Evolutionary conservation across 2,113 vertebrate species (phyloP).

Genomic region (Melanocharis versteri): DNA sequence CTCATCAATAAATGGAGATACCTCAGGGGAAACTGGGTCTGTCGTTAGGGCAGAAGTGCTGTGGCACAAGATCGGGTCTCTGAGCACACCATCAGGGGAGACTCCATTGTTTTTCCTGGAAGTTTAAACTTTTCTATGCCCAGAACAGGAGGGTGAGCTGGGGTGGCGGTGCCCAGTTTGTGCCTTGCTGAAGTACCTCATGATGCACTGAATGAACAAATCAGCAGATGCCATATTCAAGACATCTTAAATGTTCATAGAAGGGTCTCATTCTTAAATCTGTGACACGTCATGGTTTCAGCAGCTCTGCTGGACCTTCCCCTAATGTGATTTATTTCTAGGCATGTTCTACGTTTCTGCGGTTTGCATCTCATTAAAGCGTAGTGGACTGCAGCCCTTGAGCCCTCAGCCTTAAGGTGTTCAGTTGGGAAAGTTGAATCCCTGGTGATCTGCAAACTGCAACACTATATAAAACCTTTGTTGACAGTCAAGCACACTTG

Average conservation of each 20-base stretch:
- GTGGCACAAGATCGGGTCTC: background rate
- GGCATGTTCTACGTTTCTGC: background rate
- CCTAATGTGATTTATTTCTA: background rate
- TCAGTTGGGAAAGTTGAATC: background rate
- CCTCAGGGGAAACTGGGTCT: background rate
- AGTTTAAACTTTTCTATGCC: background rate
- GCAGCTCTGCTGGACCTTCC: background rate
- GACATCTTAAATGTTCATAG: background rate
- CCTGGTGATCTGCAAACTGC: background rate
- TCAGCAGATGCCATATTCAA: background rate
- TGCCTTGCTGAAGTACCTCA: background rate
- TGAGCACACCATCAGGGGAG: background rate
- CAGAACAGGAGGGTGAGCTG: background rate
- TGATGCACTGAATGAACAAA: background rate
- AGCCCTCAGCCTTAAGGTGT: background rate
- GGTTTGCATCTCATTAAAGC: background rate
- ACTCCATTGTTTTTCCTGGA: background rate
- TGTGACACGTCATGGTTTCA: background rate
- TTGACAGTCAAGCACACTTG: slow-evolving; percentile 41
- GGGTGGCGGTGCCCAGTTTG: fast-evolving
- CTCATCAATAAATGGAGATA: background rate
- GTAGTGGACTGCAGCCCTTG: background rate
- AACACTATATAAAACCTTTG: slow-evolving; percentile 8
- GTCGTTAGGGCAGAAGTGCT: background rate
- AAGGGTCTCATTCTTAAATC: background rate